A percentile compares a stretch with the other conserved stretches of the same genome.
These are phyloP conservation scores for Eupsilia transversa DNA, from an alignment of 2,888 invertebrate genomes.

Conservation along the genomic window DNA sequence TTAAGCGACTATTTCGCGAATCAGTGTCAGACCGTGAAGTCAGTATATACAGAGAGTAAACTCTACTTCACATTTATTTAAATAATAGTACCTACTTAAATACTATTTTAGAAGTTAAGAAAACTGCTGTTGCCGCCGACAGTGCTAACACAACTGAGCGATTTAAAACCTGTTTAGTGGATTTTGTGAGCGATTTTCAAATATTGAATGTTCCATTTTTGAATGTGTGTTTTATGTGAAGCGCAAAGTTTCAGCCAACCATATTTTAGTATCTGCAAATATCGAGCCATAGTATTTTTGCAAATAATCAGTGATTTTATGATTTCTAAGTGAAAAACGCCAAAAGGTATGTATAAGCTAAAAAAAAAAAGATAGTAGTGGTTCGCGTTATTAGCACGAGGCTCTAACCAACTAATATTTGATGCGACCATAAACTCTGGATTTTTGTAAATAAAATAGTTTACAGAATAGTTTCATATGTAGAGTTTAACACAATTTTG, in stretches of 20 bases:
- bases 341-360: neutral
- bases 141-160: constrained; percentile 3
- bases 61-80: constrained; percentile 50
- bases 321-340: neutral
- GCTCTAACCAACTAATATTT: constrained; percentile 63
- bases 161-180: constrained; percentile 30
- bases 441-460: neutral
- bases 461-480: neutral
- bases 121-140: constrained; percentile 18
- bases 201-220: constrained; percentile 42
- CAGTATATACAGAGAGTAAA: constrained; percentile 42
- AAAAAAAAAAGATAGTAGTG: constrained; percentile 15
- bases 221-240: constrained; percentile 31
- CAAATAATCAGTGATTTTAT: neutral
- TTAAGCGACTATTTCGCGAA: constrained; percentile 76
- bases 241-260: constrained; percentile 36
- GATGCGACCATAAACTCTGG: no score
- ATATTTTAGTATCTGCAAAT: constrained; percentile 39
- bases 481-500: neutral
- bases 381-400: constrained; percentile 62
- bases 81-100: constrained; percentile 50
- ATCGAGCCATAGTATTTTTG: neutral
- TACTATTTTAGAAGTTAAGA: constrained; percentile 35
- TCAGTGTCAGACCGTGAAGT: constrained; percentile 70
- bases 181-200: constrained; percentile 43